These are phyloP conservation scores for Taxidea taxus DNA, from an alignment of 2,113 vertebrate species.

Conservation along the genomic window DNA sequence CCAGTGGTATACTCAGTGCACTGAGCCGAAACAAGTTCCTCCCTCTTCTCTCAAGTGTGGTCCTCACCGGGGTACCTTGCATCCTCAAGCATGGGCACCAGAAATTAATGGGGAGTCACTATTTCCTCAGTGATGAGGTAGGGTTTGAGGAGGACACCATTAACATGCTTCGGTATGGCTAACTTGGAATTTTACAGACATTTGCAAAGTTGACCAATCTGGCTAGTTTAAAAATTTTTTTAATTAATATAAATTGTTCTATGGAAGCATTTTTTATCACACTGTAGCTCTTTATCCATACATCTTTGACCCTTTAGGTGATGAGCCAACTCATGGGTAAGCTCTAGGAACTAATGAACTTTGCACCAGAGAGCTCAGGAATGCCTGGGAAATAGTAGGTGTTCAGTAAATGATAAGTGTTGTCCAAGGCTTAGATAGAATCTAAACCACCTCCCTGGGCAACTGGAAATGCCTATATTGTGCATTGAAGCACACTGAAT, in stretches of 20 bases:
- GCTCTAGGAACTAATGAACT: not conserved
- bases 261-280: conserved; percentile 2
- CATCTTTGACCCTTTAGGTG: not conserved
- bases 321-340: not conserved
- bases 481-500: not conserved
- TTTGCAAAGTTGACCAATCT: not conserved
- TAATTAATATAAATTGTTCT: not conserved
- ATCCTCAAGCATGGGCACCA: not conserved
- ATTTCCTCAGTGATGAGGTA: not conserved
- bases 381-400: not conserved
- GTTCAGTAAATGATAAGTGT: not conserved
- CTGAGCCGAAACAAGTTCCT: not conserved
- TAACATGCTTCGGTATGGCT: not conserved
- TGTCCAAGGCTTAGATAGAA: not conserved
- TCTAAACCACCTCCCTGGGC: not conserved
- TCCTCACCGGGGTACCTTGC: not conserved
- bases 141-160: not conserved
- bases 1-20: not conserved
- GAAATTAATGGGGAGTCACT: not conserved
- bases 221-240: not conserved
- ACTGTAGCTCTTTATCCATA: not conserved
- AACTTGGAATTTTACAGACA: not conserved
- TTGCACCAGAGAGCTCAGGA: not conserved
- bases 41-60: not conserved
- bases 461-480: not conserved